Percentiles rank a stretch among this genome's conserved stretches.
These are phyloP conservation scores for Leptinotarsa haldemani DNA, from an alignment of 2,888 invertebrate species.

Conservation along the genomic window DNA sequence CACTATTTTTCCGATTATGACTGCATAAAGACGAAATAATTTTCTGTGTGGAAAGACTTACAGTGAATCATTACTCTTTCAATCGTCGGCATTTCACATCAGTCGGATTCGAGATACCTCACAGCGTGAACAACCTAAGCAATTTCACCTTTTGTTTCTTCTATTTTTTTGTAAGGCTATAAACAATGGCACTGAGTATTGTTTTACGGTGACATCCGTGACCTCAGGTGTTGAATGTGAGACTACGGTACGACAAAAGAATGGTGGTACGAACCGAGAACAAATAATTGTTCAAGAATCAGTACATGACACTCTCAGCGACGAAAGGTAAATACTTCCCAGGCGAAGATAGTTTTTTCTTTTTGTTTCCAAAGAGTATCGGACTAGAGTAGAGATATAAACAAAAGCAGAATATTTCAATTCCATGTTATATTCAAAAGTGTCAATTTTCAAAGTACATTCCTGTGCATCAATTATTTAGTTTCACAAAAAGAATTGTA, in stretches of 20 bases:
- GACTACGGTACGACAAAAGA: slow-evolving; percentile 12
- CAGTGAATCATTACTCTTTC: not conserved
- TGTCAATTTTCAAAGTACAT: too few species aligned
- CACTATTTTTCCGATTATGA: too few species aligned
- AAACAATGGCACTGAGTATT: slow-evolving; percentile 15
- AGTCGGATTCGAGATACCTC: not conserved
- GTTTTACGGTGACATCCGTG: slow-evolving; percentile 13
- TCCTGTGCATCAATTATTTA: too few species aligned
- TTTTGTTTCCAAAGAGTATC: not conserved
- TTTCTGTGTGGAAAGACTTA: too few species aligned
- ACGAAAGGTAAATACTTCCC: slow-evolving; percentile 16
- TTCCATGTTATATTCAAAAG: too few species aligned
- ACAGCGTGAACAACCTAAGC: slow-evolving; percentile 3
- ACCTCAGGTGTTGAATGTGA: slow-evolving; percentile 18
- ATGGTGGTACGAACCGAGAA: slow-evolving; percentile 12
- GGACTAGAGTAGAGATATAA: not conserved
- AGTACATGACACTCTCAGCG: slow-evolving; percentile 14
- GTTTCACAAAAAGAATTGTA: too few species aligned
- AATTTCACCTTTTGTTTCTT: slow-evolving; percentile 13
- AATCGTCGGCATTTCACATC: not conserved
- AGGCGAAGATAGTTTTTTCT: not conserved
- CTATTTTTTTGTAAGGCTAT: not conserved
- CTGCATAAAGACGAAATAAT: too few species aligned
- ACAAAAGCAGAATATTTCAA: too few species aligned
- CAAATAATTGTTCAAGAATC: slow-evolving; percentile 19